Evolutionary conservation across 2,888 invertebrate species (phyloP), one percentile per base, ranked within the genome.

Genomic region (Gastrophysa polygoni): DNA sequence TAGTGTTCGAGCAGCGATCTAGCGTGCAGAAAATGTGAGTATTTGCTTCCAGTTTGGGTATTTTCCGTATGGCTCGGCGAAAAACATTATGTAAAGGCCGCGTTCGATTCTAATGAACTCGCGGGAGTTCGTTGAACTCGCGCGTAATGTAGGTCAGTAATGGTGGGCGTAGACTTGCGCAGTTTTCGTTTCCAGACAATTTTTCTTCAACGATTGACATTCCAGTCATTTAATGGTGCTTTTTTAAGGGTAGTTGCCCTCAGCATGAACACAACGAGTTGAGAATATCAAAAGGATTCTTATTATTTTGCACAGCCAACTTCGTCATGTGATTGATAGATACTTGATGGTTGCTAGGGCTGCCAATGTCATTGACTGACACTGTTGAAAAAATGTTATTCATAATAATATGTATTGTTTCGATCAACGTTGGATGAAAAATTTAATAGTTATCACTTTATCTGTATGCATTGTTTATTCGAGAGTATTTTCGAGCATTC

Each of bases 91-190:
- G 56, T 32, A 51, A 59, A 63, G 63, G 63, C 59, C 55, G 59
- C 73, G 73, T 73, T 75, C 75, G 74, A 73, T 75, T 73, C 73
- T 76, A 69, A 72, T 71, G 71, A 73, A 70, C 71, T 68, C 67
- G n/a, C n/a, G 66, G 68, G 71, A 77, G 79, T 75, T 78, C 78
- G 74, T 74, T 73, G 72, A 76, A 77, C 78, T 69, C 77, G 72
- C 73, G 71, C 72, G 71, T 79, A 79, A 79, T 79, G 78, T 79
- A 79, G 79, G 79, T 79, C 79, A 79, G 79, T 79, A 77, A 78
- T 79, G 75, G 78, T 79, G 78, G 79, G 78, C 78, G 79, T 70
- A 71, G 75, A 70, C 75, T 75, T 77, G 77, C 77, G 77, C 77
- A 76, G 65, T 75, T 61, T 67, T 59, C 66, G 58, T 24, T 24